Evolutionary conservation across 2,888 invertebrate species (phyloP), one percentile per base, ranked within the genome.

Genomic region (Opisthograptis luteolata): DNA sequence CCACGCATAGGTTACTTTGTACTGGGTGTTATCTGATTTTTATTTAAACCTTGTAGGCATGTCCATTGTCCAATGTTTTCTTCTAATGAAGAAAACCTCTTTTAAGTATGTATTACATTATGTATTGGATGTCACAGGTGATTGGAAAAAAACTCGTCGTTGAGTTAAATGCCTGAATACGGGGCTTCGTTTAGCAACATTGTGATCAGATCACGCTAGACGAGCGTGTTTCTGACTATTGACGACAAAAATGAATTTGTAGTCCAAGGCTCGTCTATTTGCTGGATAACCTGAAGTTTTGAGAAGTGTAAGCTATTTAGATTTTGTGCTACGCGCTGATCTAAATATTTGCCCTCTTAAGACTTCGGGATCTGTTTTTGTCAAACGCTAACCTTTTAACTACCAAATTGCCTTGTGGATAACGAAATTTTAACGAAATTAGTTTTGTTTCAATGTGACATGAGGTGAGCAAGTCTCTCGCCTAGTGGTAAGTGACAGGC

Each of bases 61-160:
- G n/a, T n/a, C n/a, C n/a, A n/a, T n/a, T n/a, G n/a, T n/a, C n/a
- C n/a, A n/a, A n/a, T n/a, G n/a, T n/a, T n/a, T n/a, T n/a, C n/a
- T n/a, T n/a, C n/a, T n/a, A n/a, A n/a, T n/a, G n/a, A n/a, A n/a
- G n/a, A n/a, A n/a, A n/a, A n/a, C n/a, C n/a, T n/a, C n/a, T n/a
- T n/a, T n/a, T n/a, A n/a, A n/a, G n/a, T n/a, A n/a, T n/a, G n/a
- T n/a, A n/a, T n/a, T n/a, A n/a, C n/a, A 12, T 32, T 3, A 15
- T 6, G 20, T 30, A 13, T 22, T 43, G 15, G 45, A 58, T 55
- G 43, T 43, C 48, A 43, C 22, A 32, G 14, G 34, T 10, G 22
- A 25, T 42, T 12, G 45, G 25, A 48, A 58, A 50, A n/a, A 54
- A 58, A 51, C 48, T 45, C 32, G 52, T 44, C 55, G 48, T 58